These are phyloP conservation scores for Tarsius wallacei DNA, from an alignment of 2,797 vertebrate genomes.

Conservation along the genomic window DNA sequence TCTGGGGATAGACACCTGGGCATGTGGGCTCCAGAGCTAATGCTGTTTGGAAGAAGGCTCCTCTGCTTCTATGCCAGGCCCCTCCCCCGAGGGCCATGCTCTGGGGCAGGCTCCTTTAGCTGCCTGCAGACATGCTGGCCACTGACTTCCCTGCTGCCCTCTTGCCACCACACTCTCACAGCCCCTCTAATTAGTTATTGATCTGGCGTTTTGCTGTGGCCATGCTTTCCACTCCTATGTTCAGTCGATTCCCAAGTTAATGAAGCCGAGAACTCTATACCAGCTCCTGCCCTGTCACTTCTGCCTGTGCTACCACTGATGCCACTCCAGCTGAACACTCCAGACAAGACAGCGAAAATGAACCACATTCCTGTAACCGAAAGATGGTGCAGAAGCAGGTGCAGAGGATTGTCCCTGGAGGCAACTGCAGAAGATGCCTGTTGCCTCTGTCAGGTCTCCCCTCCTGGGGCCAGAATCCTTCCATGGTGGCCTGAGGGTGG, in stretches of 20 bases:
- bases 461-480: neutral
- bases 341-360: neutral
- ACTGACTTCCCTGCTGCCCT: neutral
- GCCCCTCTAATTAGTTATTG: constrained; percentile 67
- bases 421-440: neutral
- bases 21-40: neutral
- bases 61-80: neutral
- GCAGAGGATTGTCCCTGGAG: neutral
- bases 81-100: neutral
- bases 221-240: neutral
- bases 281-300: neutral
- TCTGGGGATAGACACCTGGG: neutral
- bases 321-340: neutral
- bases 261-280: constrained; percentile 54
- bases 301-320: neutral
- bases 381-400: neutral
- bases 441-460: neutral
- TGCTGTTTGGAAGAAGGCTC: neutral
- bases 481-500: neutral
- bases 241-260: constrained; percentile 51
- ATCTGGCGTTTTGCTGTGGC: constrained; percentile 57
- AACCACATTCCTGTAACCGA: neutral
- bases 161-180: neutral
- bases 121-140: neutral
- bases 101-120: neutral